Base-by-base conservation (phyloP, 2,888 invertebrate genomes). In the Eilema caniola region DNA sequence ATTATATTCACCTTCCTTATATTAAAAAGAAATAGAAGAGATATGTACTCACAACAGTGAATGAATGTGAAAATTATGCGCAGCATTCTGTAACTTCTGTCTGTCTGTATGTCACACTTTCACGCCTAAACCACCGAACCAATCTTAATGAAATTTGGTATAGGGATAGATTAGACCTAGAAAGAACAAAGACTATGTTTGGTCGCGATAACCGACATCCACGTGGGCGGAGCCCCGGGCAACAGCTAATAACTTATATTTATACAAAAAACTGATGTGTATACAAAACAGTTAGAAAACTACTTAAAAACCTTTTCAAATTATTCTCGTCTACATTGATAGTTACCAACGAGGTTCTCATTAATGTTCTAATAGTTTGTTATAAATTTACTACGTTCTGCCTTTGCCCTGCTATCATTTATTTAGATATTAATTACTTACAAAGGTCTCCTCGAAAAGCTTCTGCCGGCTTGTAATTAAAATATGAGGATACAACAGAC, bases 371-470 rank as follows among this genome's bases (percentile, higher is more conserved):
- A 77, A 77, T 77, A 77, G 70, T 77, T 73, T 71, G 66, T 71
- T 62, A 69, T 80, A 70, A 75, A 75, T 74, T 66, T 74, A 71
- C 73, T 62, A 67, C 62, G 72, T 69, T 79, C 69, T 41, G 37
- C 66, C 59, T 72, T 59, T 65, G 62, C 60, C 57, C 67, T 12
- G 57, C 68, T 47, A 72, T 77, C 66, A 77, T 73, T 79, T 82
- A 82, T 82, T 81, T 77, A 81, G 69, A 73, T 75, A 81, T 79
- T 79, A 77, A 81, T 81, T 81, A 77, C 73, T 62, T 41, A 41
- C 31, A 64, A 77, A 77, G 74, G 75, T 73, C 63, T 72, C 63
- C 64, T 73, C 37, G 59, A 56, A 69, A 79, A 70, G 80, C 72
- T 77, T 75, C 75, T 69, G 70, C 71, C 37, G 73, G 66, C 28